Percentiles rank a stretch among this genome's conserved stretches.
Conservation (phyloP, 2,797 vertebrate genomes). For the Petrocephalus schoutedeni region DNA sequence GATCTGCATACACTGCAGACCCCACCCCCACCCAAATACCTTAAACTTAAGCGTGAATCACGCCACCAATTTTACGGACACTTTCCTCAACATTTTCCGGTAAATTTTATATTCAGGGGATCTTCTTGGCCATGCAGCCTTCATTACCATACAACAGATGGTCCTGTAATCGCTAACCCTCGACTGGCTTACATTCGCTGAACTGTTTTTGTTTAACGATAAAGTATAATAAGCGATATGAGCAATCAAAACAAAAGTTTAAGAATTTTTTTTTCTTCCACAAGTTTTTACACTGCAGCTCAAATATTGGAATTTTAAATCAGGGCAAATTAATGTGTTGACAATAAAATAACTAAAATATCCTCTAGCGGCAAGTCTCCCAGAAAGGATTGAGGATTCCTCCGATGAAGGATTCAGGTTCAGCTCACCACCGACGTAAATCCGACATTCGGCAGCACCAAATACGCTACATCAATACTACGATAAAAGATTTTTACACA, state of each 20-base stretch:
- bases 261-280: neutral
- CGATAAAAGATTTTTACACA: neutral
- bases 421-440: neutral
- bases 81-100: neutral
- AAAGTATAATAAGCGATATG: neutral
- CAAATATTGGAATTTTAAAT: neutral
- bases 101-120: conserved; percentile 28
- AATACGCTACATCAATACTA: neutral
- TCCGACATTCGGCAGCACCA: neutral
- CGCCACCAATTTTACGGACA: neutral
- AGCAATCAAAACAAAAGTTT: neutral
- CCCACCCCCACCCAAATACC: neutral
- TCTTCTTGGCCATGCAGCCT: conserved; percentile 42
- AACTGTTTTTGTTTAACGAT: neutral
- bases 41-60: neutral
- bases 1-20: conserved; percentile 48
- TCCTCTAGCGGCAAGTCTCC: too few relatives aligned
- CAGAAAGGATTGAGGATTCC: neutral
- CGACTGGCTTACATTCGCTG: conserved; percentile 46
- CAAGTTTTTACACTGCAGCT: neutral
- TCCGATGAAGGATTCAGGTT: neutral
- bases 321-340: neutral
- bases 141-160: conserved; percentile 73
- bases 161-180: conserved; percentile 61
- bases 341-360: too few relatives aligned